phyloP scores from a whole-genome alignment of 2,797 vertebrate genomes.

The Gobio occitaniae region DNA sequence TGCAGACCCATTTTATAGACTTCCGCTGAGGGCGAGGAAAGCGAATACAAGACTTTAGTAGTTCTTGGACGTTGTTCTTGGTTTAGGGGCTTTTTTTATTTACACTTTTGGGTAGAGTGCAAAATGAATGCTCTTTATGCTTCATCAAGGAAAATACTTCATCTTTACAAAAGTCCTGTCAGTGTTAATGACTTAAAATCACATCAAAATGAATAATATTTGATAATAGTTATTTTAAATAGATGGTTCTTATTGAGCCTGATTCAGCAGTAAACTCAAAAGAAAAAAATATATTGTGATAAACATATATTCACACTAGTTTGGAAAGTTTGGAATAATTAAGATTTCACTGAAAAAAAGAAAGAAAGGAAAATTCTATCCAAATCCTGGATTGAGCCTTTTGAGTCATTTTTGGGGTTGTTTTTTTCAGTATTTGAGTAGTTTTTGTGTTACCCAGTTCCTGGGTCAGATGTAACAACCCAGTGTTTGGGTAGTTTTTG shows the following conservation, averaged over 20 bases:
- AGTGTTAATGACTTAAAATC: no score
- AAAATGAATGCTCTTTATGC: background rate
- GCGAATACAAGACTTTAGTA: background rate
- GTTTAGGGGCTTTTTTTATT: background rate
- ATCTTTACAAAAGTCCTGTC: background rate
- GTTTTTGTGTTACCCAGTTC: no score
- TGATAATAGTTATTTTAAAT: background rate
- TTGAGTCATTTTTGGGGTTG: no score
- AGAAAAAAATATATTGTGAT: background rate
- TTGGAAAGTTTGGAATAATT: background rate
- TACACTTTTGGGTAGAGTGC: background rate
- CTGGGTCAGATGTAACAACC: no score
- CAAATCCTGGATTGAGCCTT: no score
- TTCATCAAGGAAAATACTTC: background rate
- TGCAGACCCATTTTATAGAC: conserved; percentile 22
- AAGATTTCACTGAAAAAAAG: no score
- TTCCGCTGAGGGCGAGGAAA: background rate
- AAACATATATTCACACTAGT: background rate
- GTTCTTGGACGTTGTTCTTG: background rate
- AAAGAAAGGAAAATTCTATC: no score
- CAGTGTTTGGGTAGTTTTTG: no score
- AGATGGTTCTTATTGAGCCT: background rate
- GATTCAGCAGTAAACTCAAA: background rate
- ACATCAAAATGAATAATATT: background rate
- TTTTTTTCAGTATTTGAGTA: no score